Evolutionary conservation across 1,140 invertebrate genomes (phyloP).

Genomic region (Bradysia coprophila): DNA sequence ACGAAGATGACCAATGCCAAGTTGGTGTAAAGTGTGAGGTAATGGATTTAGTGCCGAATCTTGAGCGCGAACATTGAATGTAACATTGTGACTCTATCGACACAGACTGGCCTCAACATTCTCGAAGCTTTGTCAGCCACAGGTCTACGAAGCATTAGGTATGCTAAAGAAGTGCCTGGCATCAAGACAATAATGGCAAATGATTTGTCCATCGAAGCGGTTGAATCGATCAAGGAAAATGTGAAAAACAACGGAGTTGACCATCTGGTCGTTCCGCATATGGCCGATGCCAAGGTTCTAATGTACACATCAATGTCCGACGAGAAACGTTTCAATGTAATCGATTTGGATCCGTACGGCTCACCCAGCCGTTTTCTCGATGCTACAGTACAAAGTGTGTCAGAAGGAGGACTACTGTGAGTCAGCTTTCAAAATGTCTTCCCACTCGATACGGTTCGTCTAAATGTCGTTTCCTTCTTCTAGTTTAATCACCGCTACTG

Average conservation of each 20-base stretch:
- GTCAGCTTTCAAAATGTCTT: no score
- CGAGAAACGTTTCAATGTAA: conserved; percentile 61
- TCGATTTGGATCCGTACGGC: conserved; percentile 97
- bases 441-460: no score
- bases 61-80: no score
- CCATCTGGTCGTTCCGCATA: conserved; percentile 48
- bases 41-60: not conserved
- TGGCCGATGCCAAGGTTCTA: conserved; percentile 68
- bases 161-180: conserved; percentile 82
- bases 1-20: conserved; percentile 7
- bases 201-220: conserved; percentile 77
- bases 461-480: no score
- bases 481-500: conserved; percentile 87
- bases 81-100: not conserved
- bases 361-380: conserved; percentile 88
- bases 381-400: conserved; percentile 64
- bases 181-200: conserved; percentile 79
- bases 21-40: conserved; percentile 1
- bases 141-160: conserved; percentile 86
- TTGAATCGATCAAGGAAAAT: conserved; percentile 72
- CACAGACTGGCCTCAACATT: conserved; percentile 44
- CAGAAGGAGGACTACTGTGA: conserved; percentile 66
- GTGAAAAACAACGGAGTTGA: conserved; percentile 59
- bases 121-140: conserved; percentile 91
- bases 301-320: conserved; percentile 59